Conservation (phyloP, 2,113 vertebrate genomes). For the Typhlomys cinereus region DNA sequence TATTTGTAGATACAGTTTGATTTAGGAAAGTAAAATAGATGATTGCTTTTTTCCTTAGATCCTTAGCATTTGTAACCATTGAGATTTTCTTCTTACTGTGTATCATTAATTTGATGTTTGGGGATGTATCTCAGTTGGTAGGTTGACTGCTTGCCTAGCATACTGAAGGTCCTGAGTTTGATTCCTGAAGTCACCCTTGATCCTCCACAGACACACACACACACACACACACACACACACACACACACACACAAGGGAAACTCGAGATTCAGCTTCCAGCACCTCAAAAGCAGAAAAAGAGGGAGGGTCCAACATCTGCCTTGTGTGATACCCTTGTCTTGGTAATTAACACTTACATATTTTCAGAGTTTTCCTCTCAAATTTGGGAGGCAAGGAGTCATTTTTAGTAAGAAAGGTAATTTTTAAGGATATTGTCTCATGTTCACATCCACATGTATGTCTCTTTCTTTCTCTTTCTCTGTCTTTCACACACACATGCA, state of each 20-base stretch:
- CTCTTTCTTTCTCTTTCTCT: too few relatives aligned
- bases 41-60: conserved; percentile 31
- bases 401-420: conserved; percentile 47
- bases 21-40: conserved; percentile 47
- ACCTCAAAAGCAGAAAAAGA: too few relatives aligned
- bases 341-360: conserved; percentile 14
- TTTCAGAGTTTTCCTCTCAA: neutral
- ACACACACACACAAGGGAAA: too few relatives aligned
- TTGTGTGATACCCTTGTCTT: neutral
- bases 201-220: too few relatives aligned
- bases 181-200: too few relatives aligned
- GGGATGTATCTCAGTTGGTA: neutral
- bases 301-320: neutral
- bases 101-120: neutral
- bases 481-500: too few relatives aligned
- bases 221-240: too few relatives aligned
- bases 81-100: neutral
- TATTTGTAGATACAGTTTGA: neutral
- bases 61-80: neutral
- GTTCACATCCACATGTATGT: too few relatives aligned
- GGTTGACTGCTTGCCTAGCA: neutral
- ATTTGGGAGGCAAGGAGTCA: neutral
- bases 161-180: neutral
- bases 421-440: too few relatives aligned
- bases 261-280: neutral